A percentile compares a stretch with the other conserved stretches of the same genome.
These are phyloP conservation scores for Germaria angustata DNA, from an alignment of 2,888 invertebrate species.

Conservation along the genomic window DNA sequence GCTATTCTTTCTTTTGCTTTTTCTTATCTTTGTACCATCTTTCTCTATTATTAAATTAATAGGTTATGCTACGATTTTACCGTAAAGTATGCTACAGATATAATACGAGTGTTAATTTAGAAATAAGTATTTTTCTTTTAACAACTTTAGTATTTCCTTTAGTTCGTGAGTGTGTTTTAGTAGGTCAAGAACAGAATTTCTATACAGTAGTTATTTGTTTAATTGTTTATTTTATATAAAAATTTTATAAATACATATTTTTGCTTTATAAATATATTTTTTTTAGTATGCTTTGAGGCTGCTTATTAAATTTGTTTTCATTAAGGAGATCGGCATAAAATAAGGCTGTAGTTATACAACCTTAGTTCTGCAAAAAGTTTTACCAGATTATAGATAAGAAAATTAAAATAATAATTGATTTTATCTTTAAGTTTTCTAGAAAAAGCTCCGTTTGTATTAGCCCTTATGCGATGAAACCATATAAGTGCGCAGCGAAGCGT, in stretches of 20 bases:
- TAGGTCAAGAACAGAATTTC: slow-evolving; percentile 44
- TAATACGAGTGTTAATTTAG: neutral
- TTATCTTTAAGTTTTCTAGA: too few species aligned
- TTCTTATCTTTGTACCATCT: neutral
- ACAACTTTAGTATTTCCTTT: neutral
- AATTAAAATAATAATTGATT: too few species aligned
- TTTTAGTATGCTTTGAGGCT: neutral
- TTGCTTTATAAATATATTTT: neutral
- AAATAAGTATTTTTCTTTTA: neutral
- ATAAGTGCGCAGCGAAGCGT: too few species aligned
- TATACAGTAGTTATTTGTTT: slow-evolving; percentile 17
- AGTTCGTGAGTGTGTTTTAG: neutral
- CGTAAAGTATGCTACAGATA: slow-evolving; percentile 20
- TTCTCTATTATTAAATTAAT: slow-evolving; percentile 9
- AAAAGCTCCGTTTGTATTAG: too few species aligned
- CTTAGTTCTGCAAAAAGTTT: too few species aligned
- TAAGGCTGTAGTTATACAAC: neutral
- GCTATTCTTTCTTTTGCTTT: too few species aligned
- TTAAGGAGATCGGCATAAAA: neutral
- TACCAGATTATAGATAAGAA: too few species aligned
- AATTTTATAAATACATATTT: neutral
- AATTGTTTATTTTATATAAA: slow-evolving; percentile 2
- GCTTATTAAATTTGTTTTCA: neutral
- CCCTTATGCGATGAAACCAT: too few species aligned
- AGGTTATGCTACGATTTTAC: slow-evolving; percentile 17